Base-by-base conservation (phyloP, 2,113 vertebrate species). In the Globicephala melas region DNA sequence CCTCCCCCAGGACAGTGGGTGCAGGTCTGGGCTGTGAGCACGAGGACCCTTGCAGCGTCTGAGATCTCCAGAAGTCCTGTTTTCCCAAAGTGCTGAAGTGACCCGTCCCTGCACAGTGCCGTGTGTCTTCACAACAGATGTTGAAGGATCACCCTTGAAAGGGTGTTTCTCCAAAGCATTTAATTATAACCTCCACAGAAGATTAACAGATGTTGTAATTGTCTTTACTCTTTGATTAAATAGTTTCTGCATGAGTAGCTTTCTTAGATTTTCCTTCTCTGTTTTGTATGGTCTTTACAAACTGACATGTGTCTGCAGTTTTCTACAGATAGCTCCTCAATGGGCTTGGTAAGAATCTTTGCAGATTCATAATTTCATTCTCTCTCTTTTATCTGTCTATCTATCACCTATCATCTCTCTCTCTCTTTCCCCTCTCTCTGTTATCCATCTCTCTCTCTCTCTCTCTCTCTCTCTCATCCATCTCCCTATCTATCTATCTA, bases 191-290 rank as follows among this genome's bases (percentile, higher is more conserved):
- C 96, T 96, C 95, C 96, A 98, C 98, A 99, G 98, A 99, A 98
- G 98, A 99, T 99, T 98, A 99, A 98, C 99, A 99, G 98, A 99
- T 99, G 99, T 99, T 99, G 98, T 98, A 98, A 99, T 99, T 99
- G 98, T 98, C 98, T 98, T 98, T 98, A 98, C 97, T 98, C 98
- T 99, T 98, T 98, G 98, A 99, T 99, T 99, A 98, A 99, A 99
- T 98, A 98, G 88, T 98, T 99, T 99, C 98, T 99, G 98, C 98
- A 97, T 99, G 98, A 98, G 98, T 98, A 98, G 98, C 71, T 97
- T 89, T 97, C 96, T 96, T 91, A 97, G 91, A 86, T 97, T 98
- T 97, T 98, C 82, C 84, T 90, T 95, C 68, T 81, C 84, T 98
- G 97, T 97, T 98, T 97, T 98, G 97, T 92, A 96, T 97, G 89